Percentiles rank a stretch among this genome's conserved stretches.
Conservation (phyloP, 2,888 invertebrate species). For the Diplolepis rosae region DNA sequence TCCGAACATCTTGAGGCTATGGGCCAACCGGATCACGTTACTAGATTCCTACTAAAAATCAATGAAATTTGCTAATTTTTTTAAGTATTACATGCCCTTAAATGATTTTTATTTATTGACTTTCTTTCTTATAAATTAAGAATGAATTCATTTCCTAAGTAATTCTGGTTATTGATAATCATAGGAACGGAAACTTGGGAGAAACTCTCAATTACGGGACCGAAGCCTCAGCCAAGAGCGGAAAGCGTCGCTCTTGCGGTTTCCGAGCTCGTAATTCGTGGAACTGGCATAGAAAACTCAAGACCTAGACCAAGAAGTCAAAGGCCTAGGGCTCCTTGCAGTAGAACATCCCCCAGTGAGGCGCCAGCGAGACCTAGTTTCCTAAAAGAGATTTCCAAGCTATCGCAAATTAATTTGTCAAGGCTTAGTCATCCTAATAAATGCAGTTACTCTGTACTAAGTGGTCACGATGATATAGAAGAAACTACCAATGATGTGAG, state of each 20-base stretch:
- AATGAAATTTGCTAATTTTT: too few relatives aligned
- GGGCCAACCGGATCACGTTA: too few relatives aligned
- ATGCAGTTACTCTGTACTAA: slow-evolving; percentile 83
- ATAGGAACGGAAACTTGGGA: slow-evolving; percentile 86
- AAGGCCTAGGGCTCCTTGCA: slow-evolving; percentile 66
- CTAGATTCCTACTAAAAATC: too few relatives aligned
- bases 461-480: slow-evolving; percentile 80
- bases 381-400: slow-evolving; percentile 81
- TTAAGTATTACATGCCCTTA: too few relatives aligned
- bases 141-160: not conserved
- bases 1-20: too few relatives aligned
- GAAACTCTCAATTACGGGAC: slow-evolving; percentile 78
- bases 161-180: slow-evolving; percentile 1
- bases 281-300: slow-evolving; percentile 63
- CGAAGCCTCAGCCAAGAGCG: slow-evolving; percentile 81
- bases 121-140: not conserved
- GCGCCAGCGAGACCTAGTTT: slow-evolving; percentile 74
- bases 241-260: slow-evolving; percentile 82
- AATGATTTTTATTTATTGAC: slow-evolving; percentile 2
- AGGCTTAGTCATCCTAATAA: slow-evolving; percentile 78
- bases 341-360: slow-evolving; percentile 73
- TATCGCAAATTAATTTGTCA: slow-evolving; percentile 83
- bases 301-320: slow-evolving; percentile 61
- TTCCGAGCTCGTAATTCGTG: slow-evolving; percentile 76
- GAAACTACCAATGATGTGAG: slow-evolving; percentile 76